Conservation (phyloP, 2,888 invertebrate genomes). For the Athalia cordata region DNA sequence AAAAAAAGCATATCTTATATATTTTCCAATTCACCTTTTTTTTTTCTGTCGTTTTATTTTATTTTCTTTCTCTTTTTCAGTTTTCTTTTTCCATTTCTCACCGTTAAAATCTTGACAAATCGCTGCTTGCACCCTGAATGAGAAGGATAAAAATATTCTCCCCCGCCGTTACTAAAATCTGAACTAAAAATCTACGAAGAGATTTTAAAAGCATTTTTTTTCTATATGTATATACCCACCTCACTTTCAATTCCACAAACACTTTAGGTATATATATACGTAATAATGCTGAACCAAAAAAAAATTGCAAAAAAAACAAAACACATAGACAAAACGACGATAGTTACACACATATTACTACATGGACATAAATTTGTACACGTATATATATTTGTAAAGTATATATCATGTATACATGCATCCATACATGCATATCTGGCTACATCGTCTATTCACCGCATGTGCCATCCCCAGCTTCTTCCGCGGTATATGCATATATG, state of each 20-base stretch:
- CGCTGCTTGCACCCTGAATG: background rate
- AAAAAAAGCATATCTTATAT: no score
- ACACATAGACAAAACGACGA: no score
- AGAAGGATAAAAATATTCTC: background rate
- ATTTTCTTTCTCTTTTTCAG: no score
- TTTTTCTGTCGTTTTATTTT: no score
- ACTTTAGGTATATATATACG: no score
- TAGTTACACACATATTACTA: no score
- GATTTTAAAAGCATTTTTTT: background rate
- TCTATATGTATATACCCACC: no score
- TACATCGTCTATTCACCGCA: conserved; percentile 32
- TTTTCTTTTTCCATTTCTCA: background rate
- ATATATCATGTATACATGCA: background rate
- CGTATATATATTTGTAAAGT: background rate
- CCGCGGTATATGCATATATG: background rate
- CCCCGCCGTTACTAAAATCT: background rate
- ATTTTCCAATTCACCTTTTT: no score
- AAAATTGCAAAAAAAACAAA: no score
- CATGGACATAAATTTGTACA: background rate
- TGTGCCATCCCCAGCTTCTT: background rate
- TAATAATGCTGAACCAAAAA: no score
- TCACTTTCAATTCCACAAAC: no score
- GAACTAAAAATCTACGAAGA: background rate
- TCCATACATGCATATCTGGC: background rate
- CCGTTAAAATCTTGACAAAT: background rate